phyloP scores from a whole-genome alignment of 2,888 invertebrate genomes.

The Chaitophorus viminalis region DNA sequence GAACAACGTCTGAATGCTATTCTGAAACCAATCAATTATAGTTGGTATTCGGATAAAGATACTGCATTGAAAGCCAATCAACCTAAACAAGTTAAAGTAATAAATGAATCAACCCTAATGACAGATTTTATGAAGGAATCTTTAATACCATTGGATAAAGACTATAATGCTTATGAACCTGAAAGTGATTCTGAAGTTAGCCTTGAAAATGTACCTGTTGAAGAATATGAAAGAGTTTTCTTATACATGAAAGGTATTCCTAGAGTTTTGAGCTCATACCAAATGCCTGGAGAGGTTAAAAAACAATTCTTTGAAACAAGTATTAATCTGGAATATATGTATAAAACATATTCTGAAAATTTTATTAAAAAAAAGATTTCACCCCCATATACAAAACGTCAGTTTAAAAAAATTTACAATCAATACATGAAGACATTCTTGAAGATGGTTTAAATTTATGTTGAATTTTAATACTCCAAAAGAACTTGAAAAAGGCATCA shows the following conservation, averaged over 20 bases:
- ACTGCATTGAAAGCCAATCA: not conserved
- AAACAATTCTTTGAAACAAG: conserved; percentile 29
- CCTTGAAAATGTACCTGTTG: not conserved
- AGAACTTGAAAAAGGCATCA: not conserved
- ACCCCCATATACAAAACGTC: conserved; percentile 16
- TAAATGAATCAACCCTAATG: not conserved
- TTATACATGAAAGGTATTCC: conserved; percentile 39
- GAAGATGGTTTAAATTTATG: conserved; percentile 16
- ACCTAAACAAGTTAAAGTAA: not conserved
- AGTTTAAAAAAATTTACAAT: conserved; percentile 46
- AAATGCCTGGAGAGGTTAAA: not conserved
- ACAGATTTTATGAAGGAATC: conserved; percentile 49
- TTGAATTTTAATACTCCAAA: not conserved
- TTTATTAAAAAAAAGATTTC: conserved; percentile 7
- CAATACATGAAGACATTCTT: conserved; percentile 32
- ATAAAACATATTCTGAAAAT: conserved; percentile 47
- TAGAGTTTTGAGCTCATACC: not conserved
- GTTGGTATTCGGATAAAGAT: conserved; percentile 39
- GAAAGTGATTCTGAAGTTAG: conserved; percentile 19
- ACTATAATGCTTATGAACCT: conserved; percentile 17
- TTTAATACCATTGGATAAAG: conserved; percentile 16
- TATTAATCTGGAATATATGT: conserved; percentile 16
- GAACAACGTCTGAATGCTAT: conserved; percentile 15
- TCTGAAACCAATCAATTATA: conserved; percentile 9
- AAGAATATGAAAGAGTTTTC: conserved; percentile 42